These are phyloP conservation scores for Pantherophis alleghaniensis DNA, from an alignment of 2,797 vertebrate species.

Conservation along the genomic window DNA sequence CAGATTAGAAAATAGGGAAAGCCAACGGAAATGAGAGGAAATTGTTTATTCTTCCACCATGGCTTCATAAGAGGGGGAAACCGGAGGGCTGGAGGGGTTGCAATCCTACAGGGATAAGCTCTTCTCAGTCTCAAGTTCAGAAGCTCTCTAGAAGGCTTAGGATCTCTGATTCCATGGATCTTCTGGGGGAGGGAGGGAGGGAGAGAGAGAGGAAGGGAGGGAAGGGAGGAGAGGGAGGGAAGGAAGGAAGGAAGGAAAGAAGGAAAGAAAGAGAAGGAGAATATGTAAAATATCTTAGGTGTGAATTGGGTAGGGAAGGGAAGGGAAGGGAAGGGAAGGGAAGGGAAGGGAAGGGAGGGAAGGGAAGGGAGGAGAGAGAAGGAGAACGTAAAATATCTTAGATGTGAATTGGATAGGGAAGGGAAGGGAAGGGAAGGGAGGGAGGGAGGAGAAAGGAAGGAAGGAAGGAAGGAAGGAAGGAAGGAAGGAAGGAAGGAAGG, in stretches of 20 bases:
- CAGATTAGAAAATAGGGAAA: neutral
- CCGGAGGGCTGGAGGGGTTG: neutral
- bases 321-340: fast-evolving
- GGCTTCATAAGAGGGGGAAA: neutral
- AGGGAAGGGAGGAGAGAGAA: no score
- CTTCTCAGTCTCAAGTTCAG: neutral
- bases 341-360: no score
- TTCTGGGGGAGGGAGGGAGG: neutral
- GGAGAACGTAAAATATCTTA: no score
- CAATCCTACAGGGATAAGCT: neutral
- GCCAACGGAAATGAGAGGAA: neutral
- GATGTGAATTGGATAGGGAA: no score
- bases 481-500: no score
- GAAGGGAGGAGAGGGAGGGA: no score
- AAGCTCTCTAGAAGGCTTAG: neutral
- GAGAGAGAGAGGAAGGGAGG: fast-evolving
- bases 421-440: fast-evolving
- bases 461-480: no score
- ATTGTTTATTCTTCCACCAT: neutral
- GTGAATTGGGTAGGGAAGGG: neutral
- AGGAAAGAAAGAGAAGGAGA: no score
- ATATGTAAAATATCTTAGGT: no score
- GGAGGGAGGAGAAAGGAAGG: no score
- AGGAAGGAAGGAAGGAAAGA: no score
- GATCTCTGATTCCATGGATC: neutral